phyloP scores from a whole-genome alignment of 2,888 invertebrate species.

The Ornithoptera priamus region DNA sequence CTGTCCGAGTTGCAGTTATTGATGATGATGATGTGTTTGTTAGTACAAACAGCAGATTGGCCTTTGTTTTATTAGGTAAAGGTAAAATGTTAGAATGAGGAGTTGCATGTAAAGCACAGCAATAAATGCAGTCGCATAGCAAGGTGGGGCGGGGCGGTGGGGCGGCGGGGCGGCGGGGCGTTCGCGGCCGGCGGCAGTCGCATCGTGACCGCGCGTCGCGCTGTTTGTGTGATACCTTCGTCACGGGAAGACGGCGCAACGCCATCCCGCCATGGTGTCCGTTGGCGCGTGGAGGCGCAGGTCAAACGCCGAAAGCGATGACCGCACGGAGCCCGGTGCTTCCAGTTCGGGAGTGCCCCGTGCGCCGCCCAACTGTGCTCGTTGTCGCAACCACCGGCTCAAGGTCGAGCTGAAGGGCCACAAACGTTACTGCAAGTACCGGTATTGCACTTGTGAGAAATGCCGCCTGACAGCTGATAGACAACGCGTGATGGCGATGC shows the following conservation, averaged over 20 bases:
- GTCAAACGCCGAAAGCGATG: slow-evolving; percentile 72
- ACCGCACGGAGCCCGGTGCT: slow-evolving; percentile 72
- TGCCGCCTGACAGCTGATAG: slow-evolving; percentile 92
- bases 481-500: slow-evolving; percentile 93
- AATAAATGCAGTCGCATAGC: slow-evolving; percentile 66
- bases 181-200: slow-evolving; percentile 57
- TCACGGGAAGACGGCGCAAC: slow-evolving; percentile 47
- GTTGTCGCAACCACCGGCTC: slow-evolving; percentile 94
- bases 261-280: slow-evolving; percentile 67
- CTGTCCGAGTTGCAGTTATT: not conserved
- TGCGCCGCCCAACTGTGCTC: slow-evolving; percentile 94
- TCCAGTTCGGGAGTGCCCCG: slow-evolving; percentile 83
- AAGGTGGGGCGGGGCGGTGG: slow-evolving; percentile 55
- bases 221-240: slow-evolving; percentile 47
- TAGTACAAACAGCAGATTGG: too few species aligned
- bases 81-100: slow-evolving; percentile 25
- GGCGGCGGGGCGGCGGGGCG: slow-evolving; percentile 43
- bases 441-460: slow-evolving; percentile 91
- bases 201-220: slow-evolving; percentile 69
- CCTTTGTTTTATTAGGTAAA: too few species aligned
- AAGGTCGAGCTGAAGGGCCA: slow-evolving; percentile 94
- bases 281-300: slow-evolving; percentile 74
- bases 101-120: slow-evolving; percentile 55
- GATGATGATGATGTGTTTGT: too few species aligned
- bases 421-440: slow-evolving; percentile 93